phyloP scores from a whole-genome alignment of 2,888 invertebrate species.

The Alentia gelatinosa region DNA sequence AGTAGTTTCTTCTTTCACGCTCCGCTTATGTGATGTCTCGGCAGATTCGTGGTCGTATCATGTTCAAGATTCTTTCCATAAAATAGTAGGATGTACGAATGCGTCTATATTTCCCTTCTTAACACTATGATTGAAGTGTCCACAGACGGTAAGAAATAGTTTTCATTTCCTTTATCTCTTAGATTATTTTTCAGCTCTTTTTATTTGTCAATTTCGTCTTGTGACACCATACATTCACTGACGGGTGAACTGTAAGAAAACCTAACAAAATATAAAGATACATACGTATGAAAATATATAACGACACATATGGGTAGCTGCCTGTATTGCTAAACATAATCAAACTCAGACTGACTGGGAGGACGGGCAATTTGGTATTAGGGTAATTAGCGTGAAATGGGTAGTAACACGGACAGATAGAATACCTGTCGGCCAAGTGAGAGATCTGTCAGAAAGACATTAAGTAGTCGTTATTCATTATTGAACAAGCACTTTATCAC shows the following conservation, averaged over 20 bases:
- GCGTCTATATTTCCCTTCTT: not conserved
- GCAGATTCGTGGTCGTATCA: not conserved
- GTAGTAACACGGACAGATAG: not conserved
- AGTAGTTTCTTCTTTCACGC: not conserved
- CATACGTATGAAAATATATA: not conserved
- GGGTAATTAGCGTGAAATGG: not conserved
- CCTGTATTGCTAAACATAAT: not conserved
- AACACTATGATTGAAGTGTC: not conserved
- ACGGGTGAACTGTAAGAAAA: not conserved
- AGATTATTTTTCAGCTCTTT: not conserved
- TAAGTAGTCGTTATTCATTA: not conserved
- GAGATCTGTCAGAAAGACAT: constrained; percentile 1
- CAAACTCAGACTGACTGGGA: not conserved
- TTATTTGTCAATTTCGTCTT: not conserved
- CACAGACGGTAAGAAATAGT: not conserved
- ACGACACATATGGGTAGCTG: not conserved
- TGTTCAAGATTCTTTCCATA: not conserved
- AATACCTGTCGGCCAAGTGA: not conserved
- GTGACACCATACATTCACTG: not conserved
- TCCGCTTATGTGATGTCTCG: too few species aligned
- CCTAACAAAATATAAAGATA: not conserved
- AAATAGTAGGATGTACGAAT: not conserved
- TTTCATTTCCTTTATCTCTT: not conserved
- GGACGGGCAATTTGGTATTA: not conserved
- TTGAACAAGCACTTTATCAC: constrained; percentile 36